A percentile compares a stretch with the other conserved stretches of the same genome.
Evolutionary conservation across 2,888 invertebrate genomes (phyloP).

Genomic region (Lasioglossum figueresi): DNA sequence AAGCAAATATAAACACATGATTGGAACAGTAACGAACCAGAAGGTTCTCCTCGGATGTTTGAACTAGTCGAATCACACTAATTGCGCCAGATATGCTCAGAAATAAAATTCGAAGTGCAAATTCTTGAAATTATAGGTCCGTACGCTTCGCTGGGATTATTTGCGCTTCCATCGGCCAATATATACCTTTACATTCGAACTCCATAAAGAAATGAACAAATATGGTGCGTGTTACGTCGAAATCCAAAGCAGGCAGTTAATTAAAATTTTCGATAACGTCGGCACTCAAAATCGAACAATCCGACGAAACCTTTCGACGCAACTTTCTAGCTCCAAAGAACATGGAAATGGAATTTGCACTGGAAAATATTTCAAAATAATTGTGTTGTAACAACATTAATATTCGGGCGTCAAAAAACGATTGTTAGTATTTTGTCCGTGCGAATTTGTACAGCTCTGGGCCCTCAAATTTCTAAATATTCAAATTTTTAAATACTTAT

Average conservation of each 20-base stretch:
- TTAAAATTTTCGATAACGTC: not conserved
- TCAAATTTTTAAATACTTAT: no score
- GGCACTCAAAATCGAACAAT: not conserved
- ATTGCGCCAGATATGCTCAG: not conserved
- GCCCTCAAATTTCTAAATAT: no score
- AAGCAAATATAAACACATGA: conserved; percentile 1
- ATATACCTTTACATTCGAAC: not conserved
- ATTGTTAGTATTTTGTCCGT: no score
- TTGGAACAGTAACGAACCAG: not conserved
- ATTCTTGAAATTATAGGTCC: not conserved
- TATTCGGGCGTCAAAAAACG: no score
- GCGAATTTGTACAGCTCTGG: no score
- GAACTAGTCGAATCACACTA: conserved; percentile 1
- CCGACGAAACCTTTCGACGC: not conserved
- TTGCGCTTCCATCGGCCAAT: no score
- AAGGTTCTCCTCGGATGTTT: conserved; percentile 1
- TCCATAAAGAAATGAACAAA: not conserved
- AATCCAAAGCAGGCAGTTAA: not conserved
- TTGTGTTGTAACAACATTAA: not conserved
- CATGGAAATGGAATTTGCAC: not conserved
- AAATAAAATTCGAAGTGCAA: not conserved
- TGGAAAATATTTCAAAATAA: not conserved
- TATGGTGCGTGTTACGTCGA: not conserved
- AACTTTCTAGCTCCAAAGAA: not conserved
- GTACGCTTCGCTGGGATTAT: not conserved